Evolutionary conservation across 2,797 vertebrate genomes (phyloP).

Genomic region (Echiichthys vipera): DNA sequence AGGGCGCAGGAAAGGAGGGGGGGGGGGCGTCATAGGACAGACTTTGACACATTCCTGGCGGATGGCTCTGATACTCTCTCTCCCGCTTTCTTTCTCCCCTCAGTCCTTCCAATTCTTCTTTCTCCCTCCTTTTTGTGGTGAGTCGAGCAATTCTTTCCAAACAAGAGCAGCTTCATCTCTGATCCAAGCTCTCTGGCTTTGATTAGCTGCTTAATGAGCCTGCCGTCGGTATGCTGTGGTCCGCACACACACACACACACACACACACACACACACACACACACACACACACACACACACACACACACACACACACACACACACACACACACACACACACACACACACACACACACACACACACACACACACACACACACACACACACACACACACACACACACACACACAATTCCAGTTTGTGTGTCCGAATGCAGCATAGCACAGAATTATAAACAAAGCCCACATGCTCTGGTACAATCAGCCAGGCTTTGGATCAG

Average conservation of each 20-base stretch:
- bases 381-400: neutral
- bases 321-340: neutral
- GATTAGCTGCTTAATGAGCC: conserved; percentile 88
- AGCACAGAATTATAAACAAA: conserved; percentile 80
- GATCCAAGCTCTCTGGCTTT: conserved; percentile 85
- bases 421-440: conserved; percentile 65
- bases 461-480: conserved; percentile 76
- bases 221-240: conserved; percentile 84
- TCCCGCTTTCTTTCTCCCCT: conserved; percentile 73
- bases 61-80: conserved; percentile 74
- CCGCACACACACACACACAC: conserved; percentile 51
- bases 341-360: conserved; percentile 21
- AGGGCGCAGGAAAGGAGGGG: conserved; percentile 54
- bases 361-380: conserved; percentile 25
- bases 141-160: conserved; percentile 86
- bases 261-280: conserved; percentile 37
- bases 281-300: conserved; percentile 9
- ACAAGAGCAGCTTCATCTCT: conserved; percentile 83
- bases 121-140: conserved; percentile 78
- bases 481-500: conserved; percentile 65
- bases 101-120: conserved; percentile 70
- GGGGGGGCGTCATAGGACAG: conserved; percentile 80
- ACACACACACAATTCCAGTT: conserved; percentile 38
- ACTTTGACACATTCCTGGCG: conserved; percentile 86
- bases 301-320: conserved; percentile 13